Percentiles rank a stretch among this genome's conserved stretches.
These are phyloP conservation scores for Dione juno DNA, from an alignment of 2,888 invertebrate species.

Conservation along the genomic window DNA sequence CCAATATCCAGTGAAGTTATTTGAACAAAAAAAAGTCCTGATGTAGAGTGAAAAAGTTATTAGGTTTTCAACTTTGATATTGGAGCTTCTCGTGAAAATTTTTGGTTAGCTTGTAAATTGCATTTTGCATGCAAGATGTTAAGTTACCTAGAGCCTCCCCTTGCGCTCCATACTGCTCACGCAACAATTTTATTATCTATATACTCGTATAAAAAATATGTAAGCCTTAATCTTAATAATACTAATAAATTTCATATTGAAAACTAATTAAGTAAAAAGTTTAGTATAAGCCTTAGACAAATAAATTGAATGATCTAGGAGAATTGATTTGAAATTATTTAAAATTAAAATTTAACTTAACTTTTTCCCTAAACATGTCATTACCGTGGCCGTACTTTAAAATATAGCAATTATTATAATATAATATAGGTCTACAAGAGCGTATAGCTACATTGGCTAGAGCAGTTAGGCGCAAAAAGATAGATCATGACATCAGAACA, in stretches of 20 bases:
- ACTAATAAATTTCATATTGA: too few relatives aligned
- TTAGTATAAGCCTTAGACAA: too few relatives aligned
- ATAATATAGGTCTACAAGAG: too few relatives aligned
- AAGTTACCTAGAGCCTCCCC: not conserved
- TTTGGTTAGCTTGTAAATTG: constrained; percentile 10
- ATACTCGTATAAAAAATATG: not conserved
- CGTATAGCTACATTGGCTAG: too few relatives aligned
- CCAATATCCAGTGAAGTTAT: not conserved
- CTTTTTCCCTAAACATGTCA: too few relatives aligned
- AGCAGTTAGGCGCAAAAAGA: not conserved
- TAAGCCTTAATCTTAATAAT: too few relatives aligned
- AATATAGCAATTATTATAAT: too few relatives aligned
- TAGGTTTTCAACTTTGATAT: not conserved
- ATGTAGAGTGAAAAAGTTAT: not conserved
- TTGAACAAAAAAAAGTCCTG: not conserved
- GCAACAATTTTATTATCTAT: not conserved
- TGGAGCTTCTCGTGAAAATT: constrained; percentile 3
- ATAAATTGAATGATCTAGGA: too few relatives aligned
- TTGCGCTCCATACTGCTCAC: constrained; percentile 1
- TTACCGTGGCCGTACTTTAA: too few relatives aligned
- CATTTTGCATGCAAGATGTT: constrained; percentile 2
- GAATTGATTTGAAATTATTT: too few relatives aligned
- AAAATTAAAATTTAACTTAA: too few relatives aligned
- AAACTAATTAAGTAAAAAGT: too few relatives aligned
- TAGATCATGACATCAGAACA: not conserved